Evolutionary conservation across 2,113 vertebrate species (phyloP).

Genomic region (Rhipidura dahli): DNA sequence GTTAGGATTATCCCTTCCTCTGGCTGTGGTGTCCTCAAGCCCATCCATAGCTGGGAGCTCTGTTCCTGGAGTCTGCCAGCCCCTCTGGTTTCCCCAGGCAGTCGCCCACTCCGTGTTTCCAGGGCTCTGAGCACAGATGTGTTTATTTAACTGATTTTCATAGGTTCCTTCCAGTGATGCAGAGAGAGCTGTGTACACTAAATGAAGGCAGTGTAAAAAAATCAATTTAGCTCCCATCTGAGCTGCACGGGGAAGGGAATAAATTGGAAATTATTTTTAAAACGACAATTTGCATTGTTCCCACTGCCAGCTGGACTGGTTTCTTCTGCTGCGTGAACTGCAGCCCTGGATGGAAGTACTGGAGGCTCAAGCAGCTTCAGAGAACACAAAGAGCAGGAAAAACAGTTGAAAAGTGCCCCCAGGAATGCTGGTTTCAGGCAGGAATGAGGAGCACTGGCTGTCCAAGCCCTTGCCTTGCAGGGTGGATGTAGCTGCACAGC

Average conservation of each 20-base stretch:
- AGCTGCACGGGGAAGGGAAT: slow-evolving; percentile 8
- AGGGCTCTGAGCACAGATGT: slow-evolving; percentile 1
- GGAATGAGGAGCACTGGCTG: background rate
- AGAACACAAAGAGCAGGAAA: background rate
- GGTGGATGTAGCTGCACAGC: background rate
- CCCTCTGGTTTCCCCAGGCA: background rate
- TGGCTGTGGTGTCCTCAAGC: background rate
- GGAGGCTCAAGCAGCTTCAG: background rate
- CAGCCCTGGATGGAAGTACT: background rate
- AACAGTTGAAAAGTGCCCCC: background rate
- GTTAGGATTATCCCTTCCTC: background rate
- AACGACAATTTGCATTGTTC: slow-evolving; percentile 5
- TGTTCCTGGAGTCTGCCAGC: background rate
- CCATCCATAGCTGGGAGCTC: background rate
- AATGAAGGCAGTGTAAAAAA: slow-evolving; percentile 23
- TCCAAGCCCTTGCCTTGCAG: background rate
- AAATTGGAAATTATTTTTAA: slow-evolving; percentile 41
- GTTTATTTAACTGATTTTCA: slow-evolving; percentile 32
- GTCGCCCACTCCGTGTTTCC: accelerated
- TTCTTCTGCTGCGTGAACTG: background rate
- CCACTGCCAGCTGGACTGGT: background rate
- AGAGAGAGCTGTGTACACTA: background rate
- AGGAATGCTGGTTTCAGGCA: background rate
- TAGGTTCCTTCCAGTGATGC: background rate
- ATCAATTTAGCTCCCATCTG: slow-evolving; percentile 45